phyloP scores from a whole-genome alignment of 2,113 vertebrate species.

The Dicaeum eximium region DNA sequence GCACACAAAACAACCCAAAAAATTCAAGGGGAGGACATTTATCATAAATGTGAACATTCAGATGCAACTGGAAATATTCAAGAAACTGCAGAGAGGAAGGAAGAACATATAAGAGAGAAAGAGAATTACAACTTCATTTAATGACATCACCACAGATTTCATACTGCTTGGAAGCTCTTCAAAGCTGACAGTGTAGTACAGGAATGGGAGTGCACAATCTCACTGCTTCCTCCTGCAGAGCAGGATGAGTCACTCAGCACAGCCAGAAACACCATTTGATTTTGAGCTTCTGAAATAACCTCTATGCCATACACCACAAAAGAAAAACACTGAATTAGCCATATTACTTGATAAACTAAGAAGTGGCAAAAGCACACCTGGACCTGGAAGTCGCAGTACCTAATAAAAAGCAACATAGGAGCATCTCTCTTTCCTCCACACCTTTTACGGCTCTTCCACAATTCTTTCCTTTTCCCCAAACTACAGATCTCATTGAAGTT shows the following conservation, averaged over 20 bases:
- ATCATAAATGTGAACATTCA: neutral
- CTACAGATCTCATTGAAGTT: rapidly evolving
- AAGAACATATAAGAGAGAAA: neutral
- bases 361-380: neutral
- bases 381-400: neutral
- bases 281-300: neutral
- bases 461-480: neutral
- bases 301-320: neutral
- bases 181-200: neutral
- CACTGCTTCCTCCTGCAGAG: neutral
- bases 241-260: neutral
- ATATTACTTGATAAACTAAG: neutral
- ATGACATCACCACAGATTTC: neutral
- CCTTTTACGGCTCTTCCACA: neutral
- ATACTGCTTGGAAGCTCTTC: neutral
- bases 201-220: neutral
- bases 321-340: neutral
- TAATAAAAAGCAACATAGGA: neutral
- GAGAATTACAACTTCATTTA: neutral
- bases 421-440: neutral
- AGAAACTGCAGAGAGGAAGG: neutral
- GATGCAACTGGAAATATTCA: neutral
- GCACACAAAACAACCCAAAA: neutral
- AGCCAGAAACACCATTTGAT: neutral
- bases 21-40: neutral